Evolutionary conservation across 2,797 vertebrate species (phyloP), one percentile per base, ranked within the genome.

Genomic region (Smutsia gigantea): DNA sequence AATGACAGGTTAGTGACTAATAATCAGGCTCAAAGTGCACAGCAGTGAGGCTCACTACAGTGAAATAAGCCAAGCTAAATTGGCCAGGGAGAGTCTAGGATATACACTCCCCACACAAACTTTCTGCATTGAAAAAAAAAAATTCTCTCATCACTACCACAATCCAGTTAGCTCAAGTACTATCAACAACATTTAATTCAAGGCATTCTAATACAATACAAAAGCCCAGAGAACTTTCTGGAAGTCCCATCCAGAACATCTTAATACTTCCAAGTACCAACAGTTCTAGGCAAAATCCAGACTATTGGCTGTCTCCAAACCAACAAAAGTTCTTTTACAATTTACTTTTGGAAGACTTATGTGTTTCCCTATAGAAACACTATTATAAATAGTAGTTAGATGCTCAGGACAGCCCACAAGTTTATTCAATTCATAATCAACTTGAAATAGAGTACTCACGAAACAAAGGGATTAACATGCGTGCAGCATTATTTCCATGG

Each of bases 301-400:
- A 81, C 77, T 51, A 68, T 18, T 69, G 42, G 51, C 61, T 71
- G 2, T 74, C 37, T 49, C 34, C 49, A 96, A 94, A 69, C 4
- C 94, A 95, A 97, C 37, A 71, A 68, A 91, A 84, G 21, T 64
- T 84, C 49, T 57, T 90, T 90, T 57, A 39, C 61, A 92, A 66
- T 92, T 81, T 59, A 87, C 39, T 68, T 95, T 53, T 19, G 83
- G 39, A 19, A 84, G 31, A 87, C 27, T 42, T 75, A 79, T 31
- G 12, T 72, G 84, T 64, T 87, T 90, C 81, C 79, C 84, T 94
- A 95, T 2, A 81, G 39, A 84, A 87, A 97, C 64, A 23, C 23
- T 49, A 90, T 46, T 55, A 75, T 75, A 91, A 94, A 86, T 25
- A 87, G 68, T 59, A 87, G 59, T 72, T 94, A 72, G 59, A 81